These are phyloP conservation scores for Trissolcus basalis DNA, from an alignment of 1,140 invertebrate genomes.

Conservation along the genomic window DNA sequence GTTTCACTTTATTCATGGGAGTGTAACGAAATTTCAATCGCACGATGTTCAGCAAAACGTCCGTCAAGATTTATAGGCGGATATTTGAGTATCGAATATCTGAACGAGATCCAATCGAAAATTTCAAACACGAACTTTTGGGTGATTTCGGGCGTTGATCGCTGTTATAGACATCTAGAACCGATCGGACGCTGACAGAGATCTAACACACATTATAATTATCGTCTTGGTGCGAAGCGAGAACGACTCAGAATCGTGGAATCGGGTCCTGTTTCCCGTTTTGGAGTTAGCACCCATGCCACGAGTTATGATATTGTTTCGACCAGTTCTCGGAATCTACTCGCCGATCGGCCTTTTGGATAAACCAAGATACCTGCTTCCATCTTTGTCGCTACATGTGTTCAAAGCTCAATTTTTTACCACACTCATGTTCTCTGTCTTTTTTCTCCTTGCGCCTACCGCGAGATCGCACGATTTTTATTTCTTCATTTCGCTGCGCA, in stretches of 20 bases:
- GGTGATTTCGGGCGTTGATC: slow-evolving; percentile 42
- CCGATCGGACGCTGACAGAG: slow-evolving; percentile 65
- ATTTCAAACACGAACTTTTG: slow-evolving; percentile 67
- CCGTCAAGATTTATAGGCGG: slow-evolving; percentile 53
- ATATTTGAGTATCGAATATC: slow-evolving; percentile 50
- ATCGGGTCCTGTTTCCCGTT: slow-evolving; percentile 68
- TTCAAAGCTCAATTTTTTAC: slow-evolving; percentile 15
- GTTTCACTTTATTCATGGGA: slow-evolving; percentile 53
- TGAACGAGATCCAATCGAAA: slow-evolving; percentile 54
- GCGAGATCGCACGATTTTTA: slow-evolving; percentile 51
- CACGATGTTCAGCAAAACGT: slow-evolving; percentile 48
- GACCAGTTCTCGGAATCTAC: slow-evolving; percentile 73
- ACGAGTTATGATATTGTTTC: slow-evolving; percentile 77
- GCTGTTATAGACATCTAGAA: slow-evolving; percentile 63
- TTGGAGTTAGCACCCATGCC: slow-evolving; percentile 66
- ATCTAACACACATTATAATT: slow-evolving; percentile 71
- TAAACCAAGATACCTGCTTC: slow-evolving; percentile 52
- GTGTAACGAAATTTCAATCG: slow-evolving; percentile 55
- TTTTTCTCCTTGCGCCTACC: slow-evolving; percentile 33
- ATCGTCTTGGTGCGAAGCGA: slow-evolving; percentile 54
- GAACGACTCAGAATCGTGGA: slow-evolving; percentile 64
- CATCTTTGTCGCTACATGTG: slow-evolving; percentile 47
- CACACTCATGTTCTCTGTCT: slow-evolving; percentile 14
- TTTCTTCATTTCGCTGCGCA: slow-evolving; percentile 48
- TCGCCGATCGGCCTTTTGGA: slow-evolving; percentile 58